phyloP scores from a whole-genome alignment of 2,888 invertebrate species.

The Lasioglossum marginatum region DNA sequence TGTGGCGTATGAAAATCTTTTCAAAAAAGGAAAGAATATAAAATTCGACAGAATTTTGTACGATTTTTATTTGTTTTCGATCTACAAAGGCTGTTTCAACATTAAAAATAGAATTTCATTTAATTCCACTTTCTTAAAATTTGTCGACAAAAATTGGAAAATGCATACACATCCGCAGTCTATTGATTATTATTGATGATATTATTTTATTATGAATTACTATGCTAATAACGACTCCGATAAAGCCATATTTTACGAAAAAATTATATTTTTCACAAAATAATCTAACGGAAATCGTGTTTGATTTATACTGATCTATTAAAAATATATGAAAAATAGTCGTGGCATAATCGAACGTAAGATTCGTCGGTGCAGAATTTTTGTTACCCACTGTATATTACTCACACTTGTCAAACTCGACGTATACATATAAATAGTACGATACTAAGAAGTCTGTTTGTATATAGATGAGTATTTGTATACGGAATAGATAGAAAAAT shows the following conservation, averaged over 20 bases:
- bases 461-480: neutral
- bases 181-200: no score
- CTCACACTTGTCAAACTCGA: slow-evolving; percentile 9
- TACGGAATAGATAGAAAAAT: slow-evolving; percentile 3
- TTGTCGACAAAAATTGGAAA: no score
- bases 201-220: neutral
- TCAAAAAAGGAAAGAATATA: no score
- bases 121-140: no score
- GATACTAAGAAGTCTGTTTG: neutral
- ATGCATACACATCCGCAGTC: no score
- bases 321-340: neutral
- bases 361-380: neutral
- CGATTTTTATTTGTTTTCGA: no score
- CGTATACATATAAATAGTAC: neutral
- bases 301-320: neutral
- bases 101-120: no score
- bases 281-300: neutral
- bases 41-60: no score
- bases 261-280: neutral
- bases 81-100: no score
- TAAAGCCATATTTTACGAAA: neutral
- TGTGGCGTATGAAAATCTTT: no score
- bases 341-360: neutral
- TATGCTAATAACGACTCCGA: neutral
- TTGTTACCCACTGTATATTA: neutral